Base-by-base conservation (phyloP, 2,888 invertebrate species). In the Parnassius apollo region DNA sequence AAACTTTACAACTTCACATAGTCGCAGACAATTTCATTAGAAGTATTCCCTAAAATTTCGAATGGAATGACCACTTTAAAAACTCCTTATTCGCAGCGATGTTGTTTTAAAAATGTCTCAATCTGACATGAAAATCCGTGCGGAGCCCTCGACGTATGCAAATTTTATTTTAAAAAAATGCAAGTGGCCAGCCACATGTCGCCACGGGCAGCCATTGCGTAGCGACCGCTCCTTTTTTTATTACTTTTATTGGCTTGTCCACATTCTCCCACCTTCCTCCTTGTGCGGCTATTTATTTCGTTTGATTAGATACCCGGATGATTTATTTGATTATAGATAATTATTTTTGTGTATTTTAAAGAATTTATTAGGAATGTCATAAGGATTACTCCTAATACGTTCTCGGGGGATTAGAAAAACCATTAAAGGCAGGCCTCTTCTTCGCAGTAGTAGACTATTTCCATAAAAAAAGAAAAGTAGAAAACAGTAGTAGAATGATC, bases 161-260 rank as follows among this genome's bases (percentile, higher is more conserved):
- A 89, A 90, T 90, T 87, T 88, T 88, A 88, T 89, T 87, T 87
- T 80, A 70, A 77, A 83, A 85, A 89, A 90, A 88, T 88, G 82
- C 88, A 86, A 89, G 86, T 85, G 82, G 79, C 76, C 78, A 72
- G 69, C 86, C 87, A 86, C 86, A 87, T 88, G 89, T 86, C 87
- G 86, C 81, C 77, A 54, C 65, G 62, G 57, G 42, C 62, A 61
- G 59, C 70, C 60, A 62, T 65, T 48, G 52, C 57, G 46, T 52
- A 67, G 59, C 65, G 66, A 58, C 66, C 67, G 67, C 59, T 62
- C 65, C 65, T 65, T 67, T 71, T 71, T 75, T 76, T 76, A 75
- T 74, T 74, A 66, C 69, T 69, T 70, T 71, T 74, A 75, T 75
- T 74, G 68, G 71, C 64, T 67, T 68, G 69, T 66, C 70, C 71